A percentile compares a stretch with the other conserved stretches of the same genome.
These are phyloP conservation scores for Drosophila tanythrix DNA, from an alignment of 2,888 invertebrate species.

Conservation along the genomic window DNA sequence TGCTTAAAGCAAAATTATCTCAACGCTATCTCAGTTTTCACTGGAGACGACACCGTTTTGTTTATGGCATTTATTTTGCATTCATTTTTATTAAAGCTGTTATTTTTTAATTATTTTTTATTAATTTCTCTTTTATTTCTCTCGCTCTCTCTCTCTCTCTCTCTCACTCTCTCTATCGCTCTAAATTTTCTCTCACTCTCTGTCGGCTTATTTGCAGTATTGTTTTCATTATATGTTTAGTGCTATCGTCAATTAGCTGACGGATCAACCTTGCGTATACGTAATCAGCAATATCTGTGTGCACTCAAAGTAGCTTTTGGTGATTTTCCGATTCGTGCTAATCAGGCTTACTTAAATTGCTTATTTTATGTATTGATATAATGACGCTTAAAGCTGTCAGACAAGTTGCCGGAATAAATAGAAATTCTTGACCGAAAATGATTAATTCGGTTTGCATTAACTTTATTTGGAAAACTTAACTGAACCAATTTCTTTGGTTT, in stretches of 20 bases:
- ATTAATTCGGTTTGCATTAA: constrained; percentile 25
- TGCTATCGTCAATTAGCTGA: constrained; percentile 54
- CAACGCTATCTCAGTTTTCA: constrained; percentile 56
- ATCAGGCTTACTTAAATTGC: constrained; percentile 13
- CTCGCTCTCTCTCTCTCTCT: neutral
- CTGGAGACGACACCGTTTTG: constrained; percentile 21
- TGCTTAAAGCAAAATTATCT: constrained; percentile 47
- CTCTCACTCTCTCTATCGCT: constrained; percentile 4
- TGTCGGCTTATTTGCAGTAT: constrained; percentile 15
- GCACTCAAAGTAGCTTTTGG: neutral
- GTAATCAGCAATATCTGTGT: constrained; percentile 46
- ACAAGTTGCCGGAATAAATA: neutral
- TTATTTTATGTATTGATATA: neutral
- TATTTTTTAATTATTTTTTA: constrained; percentile 3
- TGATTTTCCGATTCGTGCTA: constrained; percentile 8
- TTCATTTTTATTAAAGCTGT: constrained; percentile 1
- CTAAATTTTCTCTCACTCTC: constrained; percentile 6
- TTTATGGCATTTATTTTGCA: constrained; percentile 12
- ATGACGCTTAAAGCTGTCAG: neutral
- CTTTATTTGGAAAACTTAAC: constrained; percentile 7
- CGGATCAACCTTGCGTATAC: constrained; percentile 63
- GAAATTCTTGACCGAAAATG: constrained; percentile 1
- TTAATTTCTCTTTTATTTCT: neutral
- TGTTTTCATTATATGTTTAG: constrained; percentile 14
- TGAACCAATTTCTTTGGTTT: constrained; percentile 2